Evolutionary conservation across 2,888 invertebrate species (phyloP), one percentile per base, ranked within the genome.

Genomic region (Cheilosia impressa): DNA sequence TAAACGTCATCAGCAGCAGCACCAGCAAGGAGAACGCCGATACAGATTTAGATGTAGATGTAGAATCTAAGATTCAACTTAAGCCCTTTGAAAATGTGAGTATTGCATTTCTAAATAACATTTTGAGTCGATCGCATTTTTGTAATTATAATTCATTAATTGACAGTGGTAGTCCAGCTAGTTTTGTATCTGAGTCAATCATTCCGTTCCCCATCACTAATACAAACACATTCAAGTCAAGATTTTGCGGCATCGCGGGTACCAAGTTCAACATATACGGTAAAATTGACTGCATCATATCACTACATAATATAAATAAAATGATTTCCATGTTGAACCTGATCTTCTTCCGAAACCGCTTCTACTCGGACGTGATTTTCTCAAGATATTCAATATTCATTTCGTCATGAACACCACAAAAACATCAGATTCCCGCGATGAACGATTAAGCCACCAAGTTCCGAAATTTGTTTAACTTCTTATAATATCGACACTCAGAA

Each of bases 101-200:
- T 60, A 38, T 52, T 52, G 15, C 13, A 4, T 52, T 52, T 38
- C 31, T 22, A 7, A 34, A 52, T 15, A 15, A 27, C 19, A 52
- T 24, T 31, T n/a, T 31, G 27, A 27, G 27, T 27, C 5, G 27
- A 27, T 27, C 27, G 27, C 27, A 6, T 27, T 27, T 27, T 27
- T 27, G 5, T 27, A 27, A 27, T 27, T 22, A 22, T 22, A 22
- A 34, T 65, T 45, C 68, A 22, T 13, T 55, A n/a, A 31, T 69
- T 27, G 58, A 69, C 19, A 58, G 24, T 57, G 69, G 69, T 31
- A 71, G 69, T 71, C 69, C 58, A 58, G 45, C 57, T 13, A 68
- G 68, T 43, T 68, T 68, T 7, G 19, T 68, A 2, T 38, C 17
- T 9, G 19, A 43, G 27, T 4, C 19, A 38, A 19, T 68, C 19